Base-by-base conservation (phyloP, 2,113 vertebrate species). In the Microcebus tavaratra region DNA sequence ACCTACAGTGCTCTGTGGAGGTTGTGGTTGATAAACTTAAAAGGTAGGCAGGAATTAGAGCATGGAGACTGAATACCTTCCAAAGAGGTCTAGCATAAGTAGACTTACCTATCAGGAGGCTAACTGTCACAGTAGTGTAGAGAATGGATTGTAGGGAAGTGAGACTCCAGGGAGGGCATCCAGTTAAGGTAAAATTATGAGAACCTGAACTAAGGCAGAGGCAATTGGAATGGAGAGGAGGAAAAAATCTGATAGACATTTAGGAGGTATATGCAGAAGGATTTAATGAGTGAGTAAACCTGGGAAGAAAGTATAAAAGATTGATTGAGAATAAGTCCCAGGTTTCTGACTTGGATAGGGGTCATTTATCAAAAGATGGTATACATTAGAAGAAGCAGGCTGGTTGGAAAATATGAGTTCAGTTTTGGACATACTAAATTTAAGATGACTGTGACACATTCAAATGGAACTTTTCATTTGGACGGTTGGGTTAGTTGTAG, bases 381-480 rank as follows among this genome's bases (percentile, higher is more conserved):
- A 65, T 57, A 14, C 17, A 20, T 88, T 75, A 29, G 63, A 84
- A 93, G 55, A 73, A 94, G 14, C 10, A 59, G 36, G 20, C 57
- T 78, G 29, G 6, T 18, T 89, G 57, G 42, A 83, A 94, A 92
- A 94, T 11, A 67, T 31, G 10, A 95, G 63, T 91, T 88, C 94
- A 61, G 15, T 79, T 91, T 78, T 36, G 50, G 45, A 57, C 78
- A 70, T 42, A 31, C 42, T 81, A 50, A 89, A 34, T 89, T 76
- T 36, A 57, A 65, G 36, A 72, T 78, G 73, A 21, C 18, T 73
- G 18, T 87, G 68, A 68, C 29, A 39, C 31, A 72, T 57, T 53
- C 23, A 42, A 20, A 39, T 57, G 25, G 55, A 73, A 23, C 31
- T 93, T 93, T 91, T 57, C 57, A 27, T 42, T 2, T 57, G 34